These are phyloP conservation scores for Eupeodes latifasciatus DNA, from an alignment of 2,888 invertebrate species.

Conservation along the genomic window DNA sequence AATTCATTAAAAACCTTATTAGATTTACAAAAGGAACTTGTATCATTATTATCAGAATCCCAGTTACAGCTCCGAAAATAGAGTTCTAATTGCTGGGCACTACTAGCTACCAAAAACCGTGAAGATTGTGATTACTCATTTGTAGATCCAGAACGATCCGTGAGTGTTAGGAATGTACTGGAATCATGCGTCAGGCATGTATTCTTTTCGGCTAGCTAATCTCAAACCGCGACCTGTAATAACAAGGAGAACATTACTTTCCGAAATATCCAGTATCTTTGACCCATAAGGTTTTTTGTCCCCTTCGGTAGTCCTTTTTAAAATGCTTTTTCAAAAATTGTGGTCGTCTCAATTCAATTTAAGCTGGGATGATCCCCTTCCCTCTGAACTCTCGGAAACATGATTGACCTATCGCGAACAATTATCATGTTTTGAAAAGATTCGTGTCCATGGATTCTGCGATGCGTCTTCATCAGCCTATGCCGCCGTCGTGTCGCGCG, in stretches of 20 bases:
- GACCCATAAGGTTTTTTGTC: constrained; percentile 4
- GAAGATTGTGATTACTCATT: constrained; percentile 38
- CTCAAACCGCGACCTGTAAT: neutral
- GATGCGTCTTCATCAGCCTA: constrained; percentile 36
- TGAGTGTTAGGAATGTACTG: constrained; percentile 41
- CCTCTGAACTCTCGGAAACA: constrained; percentile 20
- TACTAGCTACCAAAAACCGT: neutral
- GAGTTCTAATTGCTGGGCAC: constrained; percentile 8
- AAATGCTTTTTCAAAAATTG: constrained; percentile 28
- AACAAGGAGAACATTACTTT: constrained; percentile 8
- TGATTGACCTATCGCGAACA: constrained; percentile 32
- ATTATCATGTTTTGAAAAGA: constrained; percentile 24
- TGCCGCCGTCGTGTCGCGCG: constrained; percentile 50
- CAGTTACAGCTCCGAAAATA: constrained; percentile 40
- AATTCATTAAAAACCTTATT: constrained; percentile 16
- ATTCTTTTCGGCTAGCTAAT: neutral
- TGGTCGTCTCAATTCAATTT: constrained; percentile 39
- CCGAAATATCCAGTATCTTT: constrained; percentile 39
- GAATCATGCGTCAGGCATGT: constrained; percentile 19
- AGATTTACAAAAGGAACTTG: constrained; percentile 10
- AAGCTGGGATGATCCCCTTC: constrained; percentile 62
- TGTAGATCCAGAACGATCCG: constrained; percentile 12
- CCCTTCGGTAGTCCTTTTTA: constrained; percentile 26
- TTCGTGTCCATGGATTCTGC: constrained; percentile 34
- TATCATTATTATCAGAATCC: constrained; percentile 16